A percentile compares a stretch with the other conserved stretches of the same genome.
These are phyloP conservation scores for Lasioglossum vierecki DNA, from an alignment of 2,888 invertebrate species.

Conservation along the genomic window DNA sequence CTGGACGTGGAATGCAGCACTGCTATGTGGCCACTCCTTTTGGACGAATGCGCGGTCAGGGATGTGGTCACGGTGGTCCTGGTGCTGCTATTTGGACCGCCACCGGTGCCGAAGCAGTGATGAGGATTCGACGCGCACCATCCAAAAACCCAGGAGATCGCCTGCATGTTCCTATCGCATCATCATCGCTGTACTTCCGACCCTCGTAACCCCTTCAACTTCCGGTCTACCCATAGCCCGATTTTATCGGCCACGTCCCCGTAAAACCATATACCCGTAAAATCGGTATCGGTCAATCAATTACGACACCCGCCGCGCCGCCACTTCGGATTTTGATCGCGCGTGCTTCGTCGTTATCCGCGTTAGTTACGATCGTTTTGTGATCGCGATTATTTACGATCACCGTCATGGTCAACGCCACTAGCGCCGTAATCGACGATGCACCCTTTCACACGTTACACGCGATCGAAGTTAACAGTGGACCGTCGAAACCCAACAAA, in stretches of 20 bases:
- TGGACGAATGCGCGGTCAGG: conserved; percentile 80
- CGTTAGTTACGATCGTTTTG: not conserved
- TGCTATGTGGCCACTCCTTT: conserved; percentile 77
- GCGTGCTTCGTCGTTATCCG: not conserved
- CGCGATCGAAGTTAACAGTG: not conserved
- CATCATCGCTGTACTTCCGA: not conserved
- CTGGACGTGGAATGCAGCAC: conserved; percentile 76
- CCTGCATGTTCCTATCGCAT: conserved; percentile 79
- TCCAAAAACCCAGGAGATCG: conserved; percentile 80
- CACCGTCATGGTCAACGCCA: not conserved
- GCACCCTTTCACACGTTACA: not conserved
- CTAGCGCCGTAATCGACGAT: not conserved
- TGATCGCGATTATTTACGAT: not conserved
- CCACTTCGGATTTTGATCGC: not conserved
- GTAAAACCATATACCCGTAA: not conserved
- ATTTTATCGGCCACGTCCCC: not conserved
- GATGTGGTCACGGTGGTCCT: conserved; percentile 82
- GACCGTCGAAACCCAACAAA: too few relatives aligned
- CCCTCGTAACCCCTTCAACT: not conserved
- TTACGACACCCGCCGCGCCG: not conserved
- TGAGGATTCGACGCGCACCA: conserved; percentile 81
- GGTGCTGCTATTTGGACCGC: conserved; percentile 75
- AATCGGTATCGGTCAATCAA: not conserved
- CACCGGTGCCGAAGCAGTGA: conserved; percentile 77
- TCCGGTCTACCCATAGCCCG: not conserved